Conservation (phyloP, 1,140 invertebrate species). For the Tetramorium parvispinum region DNA sequence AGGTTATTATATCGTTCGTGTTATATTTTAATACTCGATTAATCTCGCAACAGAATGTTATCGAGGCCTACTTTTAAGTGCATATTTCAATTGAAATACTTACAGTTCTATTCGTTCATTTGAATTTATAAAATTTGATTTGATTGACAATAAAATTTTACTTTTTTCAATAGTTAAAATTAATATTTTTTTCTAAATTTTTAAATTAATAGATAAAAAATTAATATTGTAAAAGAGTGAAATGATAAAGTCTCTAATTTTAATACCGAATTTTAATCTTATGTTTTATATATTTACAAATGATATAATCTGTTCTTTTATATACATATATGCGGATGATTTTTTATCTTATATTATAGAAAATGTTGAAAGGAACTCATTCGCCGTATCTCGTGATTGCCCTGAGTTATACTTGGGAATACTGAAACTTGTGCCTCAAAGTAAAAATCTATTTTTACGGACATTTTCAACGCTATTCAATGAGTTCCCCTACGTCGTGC, state of each 20-base stretch:
- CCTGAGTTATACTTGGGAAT: not conserved
- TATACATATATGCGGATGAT: not conserved
- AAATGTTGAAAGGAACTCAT: not conserved
- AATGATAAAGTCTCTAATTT: not conserved
- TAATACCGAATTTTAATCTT: not conserved
- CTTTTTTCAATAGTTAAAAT: not conserved
- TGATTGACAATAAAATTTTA: not conserved
- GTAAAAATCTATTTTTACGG: not conserved
- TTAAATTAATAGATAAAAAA: not conserved
- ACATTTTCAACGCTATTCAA: slow-evolving; percentile 19
- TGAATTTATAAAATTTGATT: not conserved
- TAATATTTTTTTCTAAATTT: not conserved
- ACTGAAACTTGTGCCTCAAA: not conserved
- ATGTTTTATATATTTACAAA: not conserved
- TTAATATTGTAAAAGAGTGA: not conserved
- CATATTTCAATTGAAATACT: not conserved
- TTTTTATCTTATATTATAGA: not conserved
- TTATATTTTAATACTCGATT: not conserved
- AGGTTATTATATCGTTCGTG: not conserved
- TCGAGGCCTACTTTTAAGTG: not conserved
- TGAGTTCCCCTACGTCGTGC: slow-evolving; percentile 32
- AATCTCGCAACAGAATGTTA: not conserved
- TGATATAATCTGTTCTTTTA: not conserved
- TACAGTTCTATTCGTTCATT: not conserved
- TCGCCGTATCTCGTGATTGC: not conserved